phyloP scores from a whole-genome alignment of 2,113 vertebrate species.

The Chaetorhynchus papuensis region DNA sequence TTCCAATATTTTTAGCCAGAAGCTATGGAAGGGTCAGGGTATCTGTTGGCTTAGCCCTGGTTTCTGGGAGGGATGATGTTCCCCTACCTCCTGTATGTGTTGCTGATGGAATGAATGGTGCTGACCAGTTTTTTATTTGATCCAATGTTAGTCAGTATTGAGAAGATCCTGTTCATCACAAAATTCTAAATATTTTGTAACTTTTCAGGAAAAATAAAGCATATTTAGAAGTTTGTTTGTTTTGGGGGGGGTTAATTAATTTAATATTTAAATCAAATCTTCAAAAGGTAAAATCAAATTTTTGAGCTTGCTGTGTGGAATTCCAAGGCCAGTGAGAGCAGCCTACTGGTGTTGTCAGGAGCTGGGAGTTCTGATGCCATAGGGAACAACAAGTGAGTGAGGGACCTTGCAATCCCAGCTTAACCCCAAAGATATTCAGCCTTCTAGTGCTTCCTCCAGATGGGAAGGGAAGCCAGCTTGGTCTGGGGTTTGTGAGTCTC shows the following conservation, averaged over 20 bases:
- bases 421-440: not conserved
- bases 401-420: not conserved
- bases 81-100: not conserved
- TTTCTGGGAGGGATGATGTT: not conserved
- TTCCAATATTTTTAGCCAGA: not conserved
- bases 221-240: not conserved
- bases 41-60: not conserved
- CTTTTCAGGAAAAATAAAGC: not conserved
- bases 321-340: not conserved
- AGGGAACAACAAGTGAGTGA: not conserved
- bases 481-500: not conserved
- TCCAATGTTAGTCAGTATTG: not conserved
- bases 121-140: not conserved
- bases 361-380: not conserved
- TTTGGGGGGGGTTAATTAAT: not conserved
- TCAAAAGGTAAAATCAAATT: not conserved
- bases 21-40: not conserved
- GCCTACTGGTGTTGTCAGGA: not conserved
- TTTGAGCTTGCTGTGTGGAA: not conserved
- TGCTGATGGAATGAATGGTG: not conserved
- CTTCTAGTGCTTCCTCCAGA: not conserved
- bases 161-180: not conserved
- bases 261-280: not conserved
- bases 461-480: not conserved
- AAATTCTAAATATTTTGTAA: not conserved